A percentile compares a stretch with the other conserved stretches of the same genome.
Conservation (phyloP, 2,888 invertebrate species). For the Agelastica alni region DNA sequence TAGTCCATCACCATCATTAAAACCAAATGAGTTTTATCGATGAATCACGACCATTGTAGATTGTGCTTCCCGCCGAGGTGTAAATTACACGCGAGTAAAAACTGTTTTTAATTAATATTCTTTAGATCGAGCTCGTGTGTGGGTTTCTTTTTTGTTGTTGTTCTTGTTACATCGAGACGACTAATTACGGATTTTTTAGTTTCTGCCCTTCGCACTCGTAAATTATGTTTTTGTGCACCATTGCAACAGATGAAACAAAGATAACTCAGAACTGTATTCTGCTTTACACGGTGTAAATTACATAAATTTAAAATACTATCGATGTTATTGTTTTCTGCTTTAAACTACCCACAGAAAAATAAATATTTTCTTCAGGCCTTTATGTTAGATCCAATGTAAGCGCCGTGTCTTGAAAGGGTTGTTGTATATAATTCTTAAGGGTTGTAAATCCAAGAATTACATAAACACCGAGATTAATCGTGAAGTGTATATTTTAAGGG, state of each 20-base stretch:
- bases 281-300: background rate
- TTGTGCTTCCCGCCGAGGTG: constrained; percentile 37
- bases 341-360: too few relatives aligned
- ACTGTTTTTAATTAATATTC: constrained; percentile 41
- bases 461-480: too few relatives aligned
- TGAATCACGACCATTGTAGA: constrained; percentile 40
- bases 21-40: constrained; percentile 40
- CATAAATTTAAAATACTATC: background rate
- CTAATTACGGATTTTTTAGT: constrained; percentile 34
- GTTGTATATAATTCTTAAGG: too few relatives aligned
- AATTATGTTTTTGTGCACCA: constrained; percentile 25
- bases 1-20: constrained; percentile 35
- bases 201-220: constrained; percentile 20
- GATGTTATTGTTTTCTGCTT: too few relatives aligned
- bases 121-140: constrained; percentile 26
- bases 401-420: too few relatives aligned
- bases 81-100: constrained; percentile 39
- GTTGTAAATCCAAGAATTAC: too few relatives aligned
- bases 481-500: too few relatives aligned
- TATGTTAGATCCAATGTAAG: too few relatives aligned
- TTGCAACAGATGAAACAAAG: too few relatives aligned
- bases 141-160: constrained; percentile 34
- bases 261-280: too few relatives aligned
- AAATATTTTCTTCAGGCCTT: too few relatives aligned
- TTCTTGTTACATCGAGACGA: constrained; percentile 23